Evolutionary conservation across 1,140 invertebrate species (phyloP).

Genomic region (Drosophila ercepeae): DNA sequence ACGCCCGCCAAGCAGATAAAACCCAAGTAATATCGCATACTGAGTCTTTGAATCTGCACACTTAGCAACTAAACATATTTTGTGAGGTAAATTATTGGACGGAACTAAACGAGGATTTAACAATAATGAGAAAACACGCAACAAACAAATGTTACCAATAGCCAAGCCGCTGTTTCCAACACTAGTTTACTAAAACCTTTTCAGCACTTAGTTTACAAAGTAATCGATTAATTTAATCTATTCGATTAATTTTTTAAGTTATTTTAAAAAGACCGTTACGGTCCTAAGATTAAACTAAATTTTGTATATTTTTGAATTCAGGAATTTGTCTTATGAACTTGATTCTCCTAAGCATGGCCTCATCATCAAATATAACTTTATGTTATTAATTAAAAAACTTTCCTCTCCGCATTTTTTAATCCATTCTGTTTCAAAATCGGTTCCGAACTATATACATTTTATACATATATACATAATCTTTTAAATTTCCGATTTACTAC

Average conservation of each 20-base stretch:
- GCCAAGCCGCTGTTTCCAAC: constrained; percentile 5
- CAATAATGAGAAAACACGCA: constrained; percentile 48
- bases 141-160: constrained; percentile 58
- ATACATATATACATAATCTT: neutral
- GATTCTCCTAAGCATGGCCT: no score
- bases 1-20: constrained; percentile 43
- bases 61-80: constrained; percentile 42
- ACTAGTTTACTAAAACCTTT: neutral
- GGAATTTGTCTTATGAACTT: no score
- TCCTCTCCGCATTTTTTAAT: no score
- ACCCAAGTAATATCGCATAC: constrained; percentile 42
- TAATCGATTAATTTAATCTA: no score
- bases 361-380: no score
- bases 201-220: constrained; percentile 18
- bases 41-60: constrained; percentile 2
- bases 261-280: neutral
- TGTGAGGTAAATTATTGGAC: neutral
- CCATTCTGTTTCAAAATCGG: no score
- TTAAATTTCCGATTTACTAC: neutral
- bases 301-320: no score
- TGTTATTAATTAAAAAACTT: no score
- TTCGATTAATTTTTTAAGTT: no score
- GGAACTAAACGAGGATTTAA: constrained; percentile 27
- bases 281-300: no score
- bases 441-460: no score